Base-by-base conservation (phyloP, 2,888 invertebrate genomes). In the Pammene fasciana region DNA sequence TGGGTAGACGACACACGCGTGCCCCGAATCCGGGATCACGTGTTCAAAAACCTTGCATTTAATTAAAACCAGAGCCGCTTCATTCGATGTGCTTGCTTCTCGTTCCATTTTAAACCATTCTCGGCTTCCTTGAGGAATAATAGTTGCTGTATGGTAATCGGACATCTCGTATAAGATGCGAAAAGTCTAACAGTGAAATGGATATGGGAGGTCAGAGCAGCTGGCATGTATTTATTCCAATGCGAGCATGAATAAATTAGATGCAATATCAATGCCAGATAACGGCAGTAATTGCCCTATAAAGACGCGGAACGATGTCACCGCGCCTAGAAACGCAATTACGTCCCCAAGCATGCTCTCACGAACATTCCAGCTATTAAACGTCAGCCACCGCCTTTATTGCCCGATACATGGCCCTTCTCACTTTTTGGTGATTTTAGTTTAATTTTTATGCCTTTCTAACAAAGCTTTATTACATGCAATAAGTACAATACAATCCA, bases 231-330 rank as follows among this genome's bases (percentile, higher is more conserved):
- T 86, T 85, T 89, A 88, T 89, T 87, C 79, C 84, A 86, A 87
- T 86, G 82, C 75, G 73, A 73, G 78, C 78, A 86, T 85, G 86
- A 88, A 90, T 89, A 89, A 89, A 90, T 89, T 82, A 89, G 84
- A 89, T 90, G 90, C 89, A 90, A 88, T 89, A 91, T 89, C 90
- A 90, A 91, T 89, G 90, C 88, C 89, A 91, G 90, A 90, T 91
- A 90, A 90, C 86, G 86, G 79, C 88, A 83, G 87, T 89, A 89
- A 91, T 90, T 90, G 89, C 88, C 86, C 89, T 90, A 91, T 91
- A 90, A 91, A 91, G 88, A 86, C 86, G 86, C 82, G 84, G 80
- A 89, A 89, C 88, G 90, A 90, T 88, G 88, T 88, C 87, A 86
- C 83, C 84, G 83, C 83, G 90, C 86, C 85, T 87, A 88, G 88